phyloP scores from a whole-genome alignment of 23 tunicate genomes.

The Diplosoma virens region DNA sequence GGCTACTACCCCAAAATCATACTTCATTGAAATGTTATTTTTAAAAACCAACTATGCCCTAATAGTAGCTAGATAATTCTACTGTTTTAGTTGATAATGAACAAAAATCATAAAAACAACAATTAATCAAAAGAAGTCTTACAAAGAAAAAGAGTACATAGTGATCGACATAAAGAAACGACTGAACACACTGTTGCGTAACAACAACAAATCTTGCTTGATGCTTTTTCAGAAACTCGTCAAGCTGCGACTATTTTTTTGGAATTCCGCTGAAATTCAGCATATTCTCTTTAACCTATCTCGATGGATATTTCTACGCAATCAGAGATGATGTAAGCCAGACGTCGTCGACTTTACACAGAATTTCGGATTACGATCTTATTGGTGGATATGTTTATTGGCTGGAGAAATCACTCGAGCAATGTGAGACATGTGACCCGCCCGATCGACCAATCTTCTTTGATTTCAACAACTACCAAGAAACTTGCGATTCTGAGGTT shows the following conservation, averaged over 20 bases:
- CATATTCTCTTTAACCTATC: constrained; percentile 1
- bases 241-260: background rate
- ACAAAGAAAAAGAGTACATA: no score
- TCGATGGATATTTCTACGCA: constrained; percentile 11
- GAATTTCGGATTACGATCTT: constrained; percentile 8
- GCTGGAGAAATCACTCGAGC: background rate
- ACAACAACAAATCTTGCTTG: no score
- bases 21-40: no score
- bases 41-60: no score
- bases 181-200: no score
- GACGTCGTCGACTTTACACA: background rate
- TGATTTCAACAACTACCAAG: background rate
- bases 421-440: background rate
- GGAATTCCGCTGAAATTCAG: constrained; percentile 36
- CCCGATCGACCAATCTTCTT: background rate
- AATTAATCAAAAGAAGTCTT: no score
- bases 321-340: constrained; percentile 1
- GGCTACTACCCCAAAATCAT: no score
- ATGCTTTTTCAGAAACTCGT: no score
- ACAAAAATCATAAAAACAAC: no score
- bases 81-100: no score
- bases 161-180: no score
- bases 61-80: no score
- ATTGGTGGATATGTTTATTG: constrained; percentile 23
- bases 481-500: background rate